Percentiles rank a stretch among this genome's conserved stretches.
Evolutionary conservation across 2,888 invertebrate genomes (phyloP).

Genomic region (Tolmerus cingulatus): DNA sequence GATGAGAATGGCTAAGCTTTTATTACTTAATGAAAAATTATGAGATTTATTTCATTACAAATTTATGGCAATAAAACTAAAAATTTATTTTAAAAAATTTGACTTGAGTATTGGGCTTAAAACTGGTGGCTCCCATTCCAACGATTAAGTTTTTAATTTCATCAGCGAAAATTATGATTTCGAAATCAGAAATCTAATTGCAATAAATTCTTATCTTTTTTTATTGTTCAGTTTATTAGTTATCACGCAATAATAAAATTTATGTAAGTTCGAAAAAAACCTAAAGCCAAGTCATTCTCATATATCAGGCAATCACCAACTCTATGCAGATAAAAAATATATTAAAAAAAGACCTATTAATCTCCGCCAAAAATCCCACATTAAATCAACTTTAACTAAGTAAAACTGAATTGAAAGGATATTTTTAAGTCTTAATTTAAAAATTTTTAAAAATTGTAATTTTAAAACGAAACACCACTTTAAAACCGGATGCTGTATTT

Average conservation of each 20-base stretch:
- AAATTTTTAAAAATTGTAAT: no score
- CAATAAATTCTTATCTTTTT: no score
- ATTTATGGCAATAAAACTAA: no score
- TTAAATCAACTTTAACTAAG: not conserved
- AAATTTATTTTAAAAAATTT: no score
- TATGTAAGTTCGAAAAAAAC: not conserved
- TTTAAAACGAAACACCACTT: not conserved
- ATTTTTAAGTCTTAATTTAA: no score
- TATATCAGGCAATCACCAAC: not conserved
- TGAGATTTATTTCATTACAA: no score
- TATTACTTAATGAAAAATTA: no score
- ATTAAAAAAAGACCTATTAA: not conserved
- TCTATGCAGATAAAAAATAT: not conserved
- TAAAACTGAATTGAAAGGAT: no score
- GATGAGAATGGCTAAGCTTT: no score
- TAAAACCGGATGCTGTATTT: not conserved
- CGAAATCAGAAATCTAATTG: not conserved
- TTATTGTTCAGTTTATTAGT: no score
- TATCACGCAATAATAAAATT: not conserved
- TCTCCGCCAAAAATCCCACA: not conserved
- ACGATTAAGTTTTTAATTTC: not conserved
- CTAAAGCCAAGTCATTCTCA: not conserved
- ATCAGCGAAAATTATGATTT: not conserved
- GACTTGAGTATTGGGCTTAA: no score
- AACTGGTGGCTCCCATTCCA: not conserved